These are phyloP conservation scores for Drosophila picticornis DNA, from an alignment of 2,888 invertebrate genomes.

Conservation along the genomic window DNA sequence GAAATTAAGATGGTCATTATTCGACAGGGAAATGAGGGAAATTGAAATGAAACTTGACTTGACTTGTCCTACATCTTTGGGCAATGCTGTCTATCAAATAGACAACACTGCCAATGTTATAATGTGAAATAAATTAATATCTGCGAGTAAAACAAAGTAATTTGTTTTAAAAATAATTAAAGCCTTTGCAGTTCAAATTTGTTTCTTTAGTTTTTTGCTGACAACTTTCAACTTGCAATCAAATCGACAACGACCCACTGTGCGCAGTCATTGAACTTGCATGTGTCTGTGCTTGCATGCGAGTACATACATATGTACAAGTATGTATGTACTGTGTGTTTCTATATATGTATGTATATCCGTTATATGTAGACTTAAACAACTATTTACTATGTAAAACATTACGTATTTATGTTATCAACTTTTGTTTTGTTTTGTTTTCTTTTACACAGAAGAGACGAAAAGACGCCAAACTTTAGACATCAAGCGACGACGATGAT, in stretches of 20 bases:
- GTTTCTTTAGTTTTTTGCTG: background rate
- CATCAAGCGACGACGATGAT: slow-evolving; percentile 54
- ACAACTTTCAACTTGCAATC: slow-evolving; percentile 8
- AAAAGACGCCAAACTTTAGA: slow-evolving; percentile 57
- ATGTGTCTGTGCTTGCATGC: slow-evolving; percentile 19
- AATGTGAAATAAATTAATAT: background rate
- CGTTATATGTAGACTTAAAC: slow-evolving; percentile 69
- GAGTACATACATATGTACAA: slow-evolving; percentile 22
- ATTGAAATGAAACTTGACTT: background rate
- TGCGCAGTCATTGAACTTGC: slow-evolving; percentile 36
- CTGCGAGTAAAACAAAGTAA: background rate
- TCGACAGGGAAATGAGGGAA: background rate
- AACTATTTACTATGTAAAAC: slow-evolving; percentile 83
- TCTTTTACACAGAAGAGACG: slow-evolving; percentile 61
- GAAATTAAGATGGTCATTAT: background rate
- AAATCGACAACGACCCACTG: slow-evolving; percentile 26
- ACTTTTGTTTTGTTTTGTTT: slow-evolving; percentile 61
- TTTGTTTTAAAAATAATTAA: slow-evolving; percentile 27
- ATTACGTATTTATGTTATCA: slow-evolving; percentile 84
- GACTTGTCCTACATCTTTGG: slow-evolving; percentile 1
- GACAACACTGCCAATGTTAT: slow-evolving; percentile 22
- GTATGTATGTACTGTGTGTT: slow-evolving; percentile 19
- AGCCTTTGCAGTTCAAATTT: slow-evolving; percentile 21
- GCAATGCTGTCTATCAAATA: slow-evolving; percentile 60
- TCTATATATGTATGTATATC: slow-evolving; percentile 31